Evolutionary conservation across 1,140 invertebrate genomes (phyloP).

Genomic region (Babylonia areolata): DNA sequence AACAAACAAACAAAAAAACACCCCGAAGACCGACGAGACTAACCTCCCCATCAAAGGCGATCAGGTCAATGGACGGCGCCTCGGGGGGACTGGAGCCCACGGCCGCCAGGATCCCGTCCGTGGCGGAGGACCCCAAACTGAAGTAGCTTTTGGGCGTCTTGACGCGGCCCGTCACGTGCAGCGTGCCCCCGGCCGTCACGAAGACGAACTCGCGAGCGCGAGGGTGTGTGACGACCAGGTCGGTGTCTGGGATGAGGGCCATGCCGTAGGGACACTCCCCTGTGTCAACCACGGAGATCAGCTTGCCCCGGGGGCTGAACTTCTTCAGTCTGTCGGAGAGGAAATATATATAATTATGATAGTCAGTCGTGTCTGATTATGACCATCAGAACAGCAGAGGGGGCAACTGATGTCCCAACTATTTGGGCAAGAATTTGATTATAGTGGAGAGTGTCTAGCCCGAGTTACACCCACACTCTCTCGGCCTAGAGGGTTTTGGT

Average conservation of each 20-base stretch:
- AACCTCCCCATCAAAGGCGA: constrained; percentile 43
- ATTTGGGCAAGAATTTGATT: no score
- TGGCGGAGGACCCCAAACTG: constrained; percentile 37
- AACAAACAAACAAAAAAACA: no score
- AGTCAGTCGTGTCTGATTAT: no score
- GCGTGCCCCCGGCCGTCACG: constrained; percentile 38
- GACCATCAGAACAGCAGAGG: no score
- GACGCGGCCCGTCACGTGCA: constrained; percentile 36
- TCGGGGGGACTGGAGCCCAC: constrained; percentile 36
- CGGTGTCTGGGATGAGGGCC: constrained; percentile 30
- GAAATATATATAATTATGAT: no score
- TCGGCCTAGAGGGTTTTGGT: no score
- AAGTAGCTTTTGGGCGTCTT: constrained; percentile 45
- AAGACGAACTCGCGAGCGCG: constrained; percentile 42
- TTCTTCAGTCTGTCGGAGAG: constrained; percentile 34
- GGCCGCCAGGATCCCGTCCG: constrained; percentile 32
- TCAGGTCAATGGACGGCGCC: constrained; percentile 36
- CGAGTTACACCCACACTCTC: no score
- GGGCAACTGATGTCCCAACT: no score
- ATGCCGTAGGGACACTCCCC: constrained; percentile 41
- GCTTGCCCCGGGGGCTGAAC: constrained; percentile 39
- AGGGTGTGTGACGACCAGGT: constrained; percentile 33
- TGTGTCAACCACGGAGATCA: constrained; percentile 34
- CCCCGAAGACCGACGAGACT: no score
- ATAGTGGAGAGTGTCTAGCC: no score